Evolutionary conservation across 2,797 vertebrate genomes (phyloP), one percentile per base, ranked within the genome.

Genomic region (Clarias fuscus): DNA sequence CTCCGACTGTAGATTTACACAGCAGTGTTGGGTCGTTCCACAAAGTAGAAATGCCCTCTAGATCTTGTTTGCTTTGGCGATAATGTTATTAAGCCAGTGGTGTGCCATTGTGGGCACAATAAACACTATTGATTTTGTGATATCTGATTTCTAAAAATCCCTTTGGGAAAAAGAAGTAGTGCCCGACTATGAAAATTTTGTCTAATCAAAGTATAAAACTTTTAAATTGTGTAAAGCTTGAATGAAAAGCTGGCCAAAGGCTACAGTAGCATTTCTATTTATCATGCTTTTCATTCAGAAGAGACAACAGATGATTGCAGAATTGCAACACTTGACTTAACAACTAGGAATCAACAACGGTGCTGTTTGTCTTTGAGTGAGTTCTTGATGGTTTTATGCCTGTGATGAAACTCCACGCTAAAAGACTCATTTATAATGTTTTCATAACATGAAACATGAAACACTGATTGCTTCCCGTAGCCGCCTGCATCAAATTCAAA

Each of bases 261-360:
- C 40, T n/a, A 13, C 48, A 53, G 48, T 11, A 37, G 17, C 14
- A 24, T 48, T 48, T n/a, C 4, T 73, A 40, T 72, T 43, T 22
- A 43, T 72, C 1, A 33, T 43, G 22, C 20, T 24, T 24, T 43
- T 71, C 40, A 71, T 40, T 71, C 33, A 40, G 37, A 72, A 72
- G 37, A 72, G 20, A 43, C 20, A 72, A 6, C 4, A 8, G 24
- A 27, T 56, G 27, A 59, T 33, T 59, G 33, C 53, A 59, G 75
- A 77, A 59, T 59, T 77, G 27, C 48, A 33, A 33, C 75, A 77
- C 53, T 77, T 58, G n/a, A 77, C n/a, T 77, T 33, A 59, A 77
- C 48, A 58, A 30, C 56, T 37, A 37, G 18, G 30, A 61, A 33
- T 61, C 56, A 59, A 33, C 56, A 37, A 3, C 10, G 56, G 17